Evolutionary conservation across 2,113 vertebrate species (phyloP).

Genomic region (Leucosticte australis): DNA sequence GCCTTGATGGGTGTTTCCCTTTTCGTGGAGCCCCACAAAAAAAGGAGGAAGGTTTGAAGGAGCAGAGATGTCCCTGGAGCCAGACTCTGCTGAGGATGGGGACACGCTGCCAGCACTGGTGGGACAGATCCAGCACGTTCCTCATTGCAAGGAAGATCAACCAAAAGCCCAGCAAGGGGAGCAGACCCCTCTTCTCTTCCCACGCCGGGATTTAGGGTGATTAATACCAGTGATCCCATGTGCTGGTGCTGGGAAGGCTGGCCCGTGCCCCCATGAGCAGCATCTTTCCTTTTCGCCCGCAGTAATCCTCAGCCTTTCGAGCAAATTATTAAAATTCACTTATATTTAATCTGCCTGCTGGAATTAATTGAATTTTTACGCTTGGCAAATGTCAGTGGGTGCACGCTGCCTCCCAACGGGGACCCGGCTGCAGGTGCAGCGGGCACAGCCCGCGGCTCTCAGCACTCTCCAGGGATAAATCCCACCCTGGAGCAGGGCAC

Average conservation of each 20-base stretch:
- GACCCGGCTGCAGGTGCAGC: slow-evolving; percentile 5
- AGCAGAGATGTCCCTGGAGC: not conserved
- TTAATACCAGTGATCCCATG: not conserved
- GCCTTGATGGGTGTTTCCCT: not conserved
- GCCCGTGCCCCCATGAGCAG: not conserved
- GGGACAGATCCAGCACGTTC: not conserved
- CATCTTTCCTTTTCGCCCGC: slow-evolving; percentile 62
- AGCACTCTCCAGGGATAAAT: not conserved
- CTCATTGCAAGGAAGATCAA: not conserved
- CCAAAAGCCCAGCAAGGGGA: not conserved
- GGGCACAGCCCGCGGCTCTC: not conserved
- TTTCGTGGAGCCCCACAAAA: not conserved
- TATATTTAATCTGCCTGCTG: slow-evolving; percentile 88
- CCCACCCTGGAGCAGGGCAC: not conserved
- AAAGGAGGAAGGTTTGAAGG: not conserved
- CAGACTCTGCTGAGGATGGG: rapidly evolving
- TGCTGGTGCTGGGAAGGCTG: slow-evolving; percentile 6
- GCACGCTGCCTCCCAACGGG: slow-evolving; percentile 61
- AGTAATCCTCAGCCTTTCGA: slow-evolving; percentile 81
- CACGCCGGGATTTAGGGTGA: not conserved
- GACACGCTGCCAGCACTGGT: not conserved
- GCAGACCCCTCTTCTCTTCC: not conserved
- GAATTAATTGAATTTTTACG: slow-evolving; percentile 91
- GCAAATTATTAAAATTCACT: slow-evolving; percentile 90
- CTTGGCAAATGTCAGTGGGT: slow-evolving; percentile 84